Evolutionary conservation across 2,113 vertebrate genomes (phyloP), one percentile per base, ranked within the genome.

Genomic region (Cyanocitta stelleri): DNA sequence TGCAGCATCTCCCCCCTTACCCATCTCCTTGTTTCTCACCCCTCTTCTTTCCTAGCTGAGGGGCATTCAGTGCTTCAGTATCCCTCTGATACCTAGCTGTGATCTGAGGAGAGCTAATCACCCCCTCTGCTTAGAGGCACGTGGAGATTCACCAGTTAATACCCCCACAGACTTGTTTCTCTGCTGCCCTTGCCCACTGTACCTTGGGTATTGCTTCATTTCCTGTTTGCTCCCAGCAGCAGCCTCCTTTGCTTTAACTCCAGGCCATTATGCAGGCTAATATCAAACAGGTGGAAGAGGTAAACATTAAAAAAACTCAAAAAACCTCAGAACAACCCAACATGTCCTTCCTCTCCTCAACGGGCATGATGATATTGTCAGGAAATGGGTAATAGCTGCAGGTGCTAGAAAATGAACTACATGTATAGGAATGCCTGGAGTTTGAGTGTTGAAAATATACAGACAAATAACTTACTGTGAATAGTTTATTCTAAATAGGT

Each of bases 321-420:
- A 30, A 27, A 37, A 5, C 18, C 73, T 19, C n/a, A 0, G 2
- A 84, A 52, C 64, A 93, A 23, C 74, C 54, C 73, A 44, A 30
- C 56, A 9, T 81, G 88, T 81, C 88, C 80, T 96, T 95, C 93
- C 93, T 93, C 95, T 89, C 88, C 66, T 94, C 92, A 93, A 64
- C 93, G 80, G 93, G 85, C 85, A 95, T 2, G 61, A 72, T 56
- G 86, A 24, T 88, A 90, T 90, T 74, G 85, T 64, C 92, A 95
- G 90, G 96, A 97, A 96, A 96, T 58, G 76, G 86, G 90, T 95
- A 90, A 92, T 78, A 93, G 93, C 80, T 95, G 92, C 96, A 94
- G 96, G 95, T 97, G 95, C 83, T 77, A 71, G 76, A 80, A 90
- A 90, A 59, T 67, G 7, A 88, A 11, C 75, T 39, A 23, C 48